These are phyloP conservation scores for Parnassius glacialis DNA, from an alignment of 2,888 invertebrate genomes.

Conservation along the genomic window DNA sequence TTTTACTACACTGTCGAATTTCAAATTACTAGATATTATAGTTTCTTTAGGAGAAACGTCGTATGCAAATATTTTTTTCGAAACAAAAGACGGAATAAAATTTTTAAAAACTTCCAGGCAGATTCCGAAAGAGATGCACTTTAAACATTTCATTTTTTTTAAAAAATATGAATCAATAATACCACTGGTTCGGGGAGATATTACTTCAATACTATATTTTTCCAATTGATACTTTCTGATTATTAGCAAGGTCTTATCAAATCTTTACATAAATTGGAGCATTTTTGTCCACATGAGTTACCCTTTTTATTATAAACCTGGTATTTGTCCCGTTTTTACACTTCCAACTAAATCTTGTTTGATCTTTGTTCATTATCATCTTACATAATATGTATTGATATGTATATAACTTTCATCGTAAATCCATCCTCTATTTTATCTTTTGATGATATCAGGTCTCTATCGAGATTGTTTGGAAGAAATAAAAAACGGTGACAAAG, in stretches of 20 bases:
- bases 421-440: too few species aligned
- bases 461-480: too few species aligned
- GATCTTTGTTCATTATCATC: too few species aligned
- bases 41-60: slow-evolving; percentile 39
- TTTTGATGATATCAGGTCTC: too few species aligned
- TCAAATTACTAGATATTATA: slow-evolving; percentile 40
- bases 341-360: too few species aligned
- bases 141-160: slow-evolving; percentile 18
- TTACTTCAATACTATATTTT: background rate
- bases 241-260: background rate
- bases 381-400: too few species aligned
- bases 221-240: background rate
- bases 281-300: too few species aligned
- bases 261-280: background rate
- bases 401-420: too few species aligned
- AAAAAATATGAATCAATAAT: background rate
- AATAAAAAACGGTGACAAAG: too few species aligned
- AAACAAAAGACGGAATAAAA: slow-evolving; percentile 4
- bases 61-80: slow-evolving; percentile 24
- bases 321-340: too few species aligned
- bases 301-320: too few species aligned
- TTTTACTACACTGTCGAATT: slow-evolving; percentile 21
- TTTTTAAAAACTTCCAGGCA: slow-evolving; percentile 11
- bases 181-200: background rate
- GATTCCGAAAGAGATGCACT: slow-evolving; percentile 8